Percentiles rank a stretch among this genome's conserved stretches.
These are phyloP conservation scores for Odocoileus virginianus DNA, from an alignment of 2,113 vertebrate species.

Conservation along the genomic window DNA sequence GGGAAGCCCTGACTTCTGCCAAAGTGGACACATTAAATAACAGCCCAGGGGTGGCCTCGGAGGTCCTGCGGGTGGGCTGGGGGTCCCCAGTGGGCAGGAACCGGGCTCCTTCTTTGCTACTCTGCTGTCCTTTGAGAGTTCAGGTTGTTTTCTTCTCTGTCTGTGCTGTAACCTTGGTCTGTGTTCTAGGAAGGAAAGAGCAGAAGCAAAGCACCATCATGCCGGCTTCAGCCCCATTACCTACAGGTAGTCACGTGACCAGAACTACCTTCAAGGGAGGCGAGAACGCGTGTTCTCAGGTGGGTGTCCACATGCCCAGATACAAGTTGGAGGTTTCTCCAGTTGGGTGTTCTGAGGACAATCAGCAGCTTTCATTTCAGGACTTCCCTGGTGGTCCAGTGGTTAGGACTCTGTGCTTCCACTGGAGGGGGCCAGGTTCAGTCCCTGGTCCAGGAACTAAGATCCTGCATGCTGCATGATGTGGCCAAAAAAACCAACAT, in stretches of 20 bases:
- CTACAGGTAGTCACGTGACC: background rate
- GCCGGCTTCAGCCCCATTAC: background rate
- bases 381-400: background rate
- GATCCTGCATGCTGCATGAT: background rate
- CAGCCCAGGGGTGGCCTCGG: background rate
- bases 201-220: fast-evolving
- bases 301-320: background rate
- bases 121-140: background rate
- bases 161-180: background rate
- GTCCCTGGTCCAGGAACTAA: background rate
- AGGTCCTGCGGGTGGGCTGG: background rate
- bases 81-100: background rate
- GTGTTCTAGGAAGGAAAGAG: background rate
- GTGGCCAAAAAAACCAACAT: background rate
- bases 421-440: background rate
- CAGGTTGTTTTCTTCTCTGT: background rate
- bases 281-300: background rate
- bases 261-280: background rate
- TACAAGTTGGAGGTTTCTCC: no score
- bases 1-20: background rate
- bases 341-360: background rate
- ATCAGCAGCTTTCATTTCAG: background rate
- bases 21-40: no score
- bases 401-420: background rate
- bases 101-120: background rate